These are phyloP conservation scores for Calidris pugnax DNA, from an alignment of 2,113 vertebrate species.

Conservation along the genomic window DNA sequence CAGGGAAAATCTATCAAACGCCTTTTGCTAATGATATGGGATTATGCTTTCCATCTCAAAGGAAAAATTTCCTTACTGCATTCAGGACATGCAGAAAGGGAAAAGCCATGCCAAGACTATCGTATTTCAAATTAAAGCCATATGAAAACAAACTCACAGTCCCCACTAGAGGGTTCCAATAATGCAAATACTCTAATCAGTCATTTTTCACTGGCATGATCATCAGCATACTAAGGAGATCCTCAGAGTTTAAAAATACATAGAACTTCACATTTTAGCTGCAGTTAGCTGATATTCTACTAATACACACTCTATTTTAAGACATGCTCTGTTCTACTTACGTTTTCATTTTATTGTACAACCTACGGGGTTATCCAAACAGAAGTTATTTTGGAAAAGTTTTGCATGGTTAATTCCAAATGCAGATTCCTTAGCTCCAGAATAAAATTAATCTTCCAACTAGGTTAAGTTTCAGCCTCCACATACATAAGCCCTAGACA, in stretches of 20 bases:
- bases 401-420: not conserved
- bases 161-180: slow-evolving; percentile 46
- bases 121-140: not conserved
- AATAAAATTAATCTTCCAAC: not conserved
- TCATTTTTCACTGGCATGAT: not conserved
- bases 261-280: not conserved
- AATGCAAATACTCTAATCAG: not conserved
- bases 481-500: not conserved
- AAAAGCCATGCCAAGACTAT: not conserved
- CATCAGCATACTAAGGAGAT: not conserved
- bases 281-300: not conserved
- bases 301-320: not conserved
- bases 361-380: not conserved
- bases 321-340: not conserved
- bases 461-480: not conserved
- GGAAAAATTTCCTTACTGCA: not conserved
- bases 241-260: not conserved
- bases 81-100: not conserved
- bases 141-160: not conserved
- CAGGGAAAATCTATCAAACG: not conserved
- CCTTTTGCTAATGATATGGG: not conserved
- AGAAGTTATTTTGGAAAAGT: not conserved
- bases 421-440: not conserved
- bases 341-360: not conserved
- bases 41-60: not conserved